Percentiles rank a stretch among this genome's conserved stretches.
Conservation (phyloP, 2,888 invertebrate species). For the Phengaris alcon region DNA sequence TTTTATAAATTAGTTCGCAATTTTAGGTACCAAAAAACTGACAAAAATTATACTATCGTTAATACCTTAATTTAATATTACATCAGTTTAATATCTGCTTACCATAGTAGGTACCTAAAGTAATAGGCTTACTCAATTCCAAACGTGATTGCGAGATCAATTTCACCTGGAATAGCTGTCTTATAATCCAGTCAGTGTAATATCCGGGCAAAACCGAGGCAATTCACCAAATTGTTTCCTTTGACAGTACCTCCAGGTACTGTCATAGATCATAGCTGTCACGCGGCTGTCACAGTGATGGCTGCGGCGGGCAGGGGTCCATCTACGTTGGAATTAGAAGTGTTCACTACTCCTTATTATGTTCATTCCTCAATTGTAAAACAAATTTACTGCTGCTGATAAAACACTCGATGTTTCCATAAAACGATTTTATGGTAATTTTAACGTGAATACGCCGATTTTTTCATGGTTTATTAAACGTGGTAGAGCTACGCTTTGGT, state of each 20-base stretch:
- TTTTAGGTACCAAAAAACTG: too few species aligned
- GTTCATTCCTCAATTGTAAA: not conserved
- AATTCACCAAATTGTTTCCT: not conserved
- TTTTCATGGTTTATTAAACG: too few species aligned
- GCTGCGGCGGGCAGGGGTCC: not conserved
- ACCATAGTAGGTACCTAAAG: too few species aligned
- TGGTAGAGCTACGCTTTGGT: too few species aligned
- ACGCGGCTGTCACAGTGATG: not conserved
- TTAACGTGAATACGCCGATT: too few species aligned
- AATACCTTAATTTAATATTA: too few species aligned
- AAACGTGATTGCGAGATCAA: not conserved
- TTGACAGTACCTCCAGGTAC: not conserved
- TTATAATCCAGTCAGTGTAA: not conserved
- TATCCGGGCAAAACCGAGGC: not conserved
- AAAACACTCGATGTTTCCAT: not conserved
- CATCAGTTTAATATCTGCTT: too few species aligned
- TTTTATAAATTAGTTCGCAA: too few species aligned
- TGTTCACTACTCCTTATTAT: not conserved
- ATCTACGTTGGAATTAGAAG: not conserved
- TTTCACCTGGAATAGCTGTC: not conserved
- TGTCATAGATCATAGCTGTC: constrained; percentile 8
- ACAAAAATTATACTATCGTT: too few species aligned
- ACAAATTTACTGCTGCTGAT: not conserved
- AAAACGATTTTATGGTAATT: too few species aligned
- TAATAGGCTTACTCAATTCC: not conserved